phyloP scores from a whole-genome alignment of 2,888 invertebrate species.

The Oscheius sp. region DNA sequence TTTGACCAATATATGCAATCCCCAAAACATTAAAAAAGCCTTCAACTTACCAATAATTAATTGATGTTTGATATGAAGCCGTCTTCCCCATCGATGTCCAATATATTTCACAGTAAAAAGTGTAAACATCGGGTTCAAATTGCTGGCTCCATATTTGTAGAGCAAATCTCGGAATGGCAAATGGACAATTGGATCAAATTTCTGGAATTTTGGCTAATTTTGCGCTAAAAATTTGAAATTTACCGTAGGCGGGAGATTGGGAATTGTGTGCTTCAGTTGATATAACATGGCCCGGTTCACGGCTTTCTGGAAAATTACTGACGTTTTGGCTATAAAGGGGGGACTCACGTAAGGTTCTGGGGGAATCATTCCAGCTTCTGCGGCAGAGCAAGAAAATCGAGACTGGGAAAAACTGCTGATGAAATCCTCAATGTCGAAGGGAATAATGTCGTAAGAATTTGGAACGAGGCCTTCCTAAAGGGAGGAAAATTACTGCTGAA shows the following conservation, averaged over 20 bases:
- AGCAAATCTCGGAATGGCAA: constrained; percentile 25
- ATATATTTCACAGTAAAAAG: constrained; percentile 5
- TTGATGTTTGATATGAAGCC: constrained; percentile 9
- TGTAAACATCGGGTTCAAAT: background rate
- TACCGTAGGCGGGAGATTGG: background rate
- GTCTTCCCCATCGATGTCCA: constrained; percentile 9
- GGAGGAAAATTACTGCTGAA: background rate
- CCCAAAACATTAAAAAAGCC: too few species aligned
- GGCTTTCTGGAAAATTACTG: background rate
- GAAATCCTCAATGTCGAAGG: constrained; percentile 6
- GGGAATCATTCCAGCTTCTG: background rate
- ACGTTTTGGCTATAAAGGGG: too few species aligned
- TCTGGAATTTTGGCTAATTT: background rate
- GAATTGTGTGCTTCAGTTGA: constrained; percentile 7
- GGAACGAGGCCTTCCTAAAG: background rate
- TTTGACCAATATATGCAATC: too few species aligned
- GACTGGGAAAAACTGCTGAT: background rate
- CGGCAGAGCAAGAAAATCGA: background rate
- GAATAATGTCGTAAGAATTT: background rate
- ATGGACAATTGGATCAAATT: constrained; percentile 22
- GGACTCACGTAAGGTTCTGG: background rate
- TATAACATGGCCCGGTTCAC: background rate
- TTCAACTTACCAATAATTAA: background rate
- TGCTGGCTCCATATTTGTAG: background rate
- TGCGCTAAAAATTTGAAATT: background rate